phyloP scores from a whole-genome alignment of 2,113 vertebrate genomes.

The Syngnathus scovelli region DNA sequence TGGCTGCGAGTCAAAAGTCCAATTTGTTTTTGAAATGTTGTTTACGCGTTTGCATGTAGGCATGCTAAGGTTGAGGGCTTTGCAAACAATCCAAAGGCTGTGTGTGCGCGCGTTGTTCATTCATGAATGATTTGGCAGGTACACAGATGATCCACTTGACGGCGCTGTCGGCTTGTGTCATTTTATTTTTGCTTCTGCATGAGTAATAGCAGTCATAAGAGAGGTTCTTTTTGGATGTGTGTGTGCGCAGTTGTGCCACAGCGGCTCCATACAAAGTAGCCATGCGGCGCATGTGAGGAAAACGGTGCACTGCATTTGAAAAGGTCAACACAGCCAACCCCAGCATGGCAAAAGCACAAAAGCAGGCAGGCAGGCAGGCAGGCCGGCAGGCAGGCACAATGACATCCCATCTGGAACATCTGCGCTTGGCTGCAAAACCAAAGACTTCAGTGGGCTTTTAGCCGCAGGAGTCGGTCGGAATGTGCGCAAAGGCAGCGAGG shows the following conservation, averaged over 20 bases:
- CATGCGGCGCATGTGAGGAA: constrained; percentile 73
- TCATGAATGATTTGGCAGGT: not conserved
- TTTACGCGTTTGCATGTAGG: not conserved
- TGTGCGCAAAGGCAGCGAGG: not conserved
- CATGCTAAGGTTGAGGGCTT: not conserved
- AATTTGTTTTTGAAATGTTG: not conserved
- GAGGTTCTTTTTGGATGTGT: constrained; percentile 15
- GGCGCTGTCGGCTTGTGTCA: constrained; percentile 36
- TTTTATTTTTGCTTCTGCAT: constrained; percentile 28
- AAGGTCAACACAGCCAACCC: not conserved
- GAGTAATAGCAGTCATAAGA: constrained; percentile 11
- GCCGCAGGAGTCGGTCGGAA: not conserved
- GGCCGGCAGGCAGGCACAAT: not conserved
- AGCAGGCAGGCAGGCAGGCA: constrained; percentile 5
- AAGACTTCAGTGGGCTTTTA: constrained; percentile 29
- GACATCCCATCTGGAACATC: constrained; percentile 8
- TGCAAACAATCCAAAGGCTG: not conserved
- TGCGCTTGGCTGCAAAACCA: constrained; percentile 12
- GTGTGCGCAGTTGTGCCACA: constrained; percentile 67
- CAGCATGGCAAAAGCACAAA: constrained; percentile 33
- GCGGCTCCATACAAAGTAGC: constrained; percentile 72
- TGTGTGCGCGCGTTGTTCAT: not conserved
- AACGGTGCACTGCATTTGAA: constrained; percentile 58
- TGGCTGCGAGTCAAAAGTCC: not conserved
- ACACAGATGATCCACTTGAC: constrained; percentile 27